Percentiles rank a stretch among this genome's conserved stretches.
phyloP scores from a whole-genome alignment of 2,113 vertebrate species.

The Tonatia bakeri region DNA sequence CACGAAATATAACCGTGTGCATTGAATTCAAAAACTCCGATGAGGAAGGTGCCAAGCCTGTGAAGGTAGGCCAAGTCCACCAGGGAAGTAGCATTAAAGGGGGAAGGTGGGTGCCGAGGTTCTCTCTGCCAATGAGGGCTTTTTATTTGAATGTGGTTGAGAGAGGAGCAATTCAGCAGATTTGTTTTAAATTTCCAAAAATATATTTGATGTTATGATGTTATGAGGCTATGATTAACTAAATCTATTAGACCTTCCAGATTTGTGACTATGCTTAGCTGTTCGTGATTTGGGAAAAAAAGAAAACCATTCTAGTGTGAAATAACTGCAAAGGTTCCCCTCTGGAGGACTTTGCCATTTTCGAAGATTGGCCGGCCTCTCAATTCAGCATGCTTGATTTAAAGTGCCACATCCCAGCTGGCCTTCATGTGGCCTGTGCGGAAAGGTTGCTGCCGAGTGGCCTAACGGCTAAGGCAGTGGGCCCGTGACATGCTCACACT shows the following conservation, averaged over 20 bases:
- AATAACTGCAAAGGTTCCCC: neutral
- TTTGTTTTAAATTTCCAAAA: neutral
- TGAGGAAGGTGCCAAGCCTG: conserved; percentile 89
- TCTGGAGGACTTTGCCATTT: neutral
- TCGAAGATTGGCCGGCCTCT: neutral
- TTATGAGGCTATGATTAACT: neutral
- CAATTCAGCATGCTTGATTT: neutral
- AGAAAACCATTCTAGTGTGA: neutral
- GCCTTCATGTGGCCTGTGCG: neutral
- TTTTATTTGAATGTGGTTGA: neutral
- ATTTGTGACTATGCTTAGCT: neutral
- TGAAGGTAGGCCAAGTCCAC: conserved; percentile 86
- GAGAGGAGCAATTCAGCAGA: neutral
- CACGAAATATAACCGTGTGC: conserved; percentile 94
- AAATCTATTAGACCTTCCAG: neutral
- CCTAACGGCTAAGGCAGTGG: rapidly evolving
- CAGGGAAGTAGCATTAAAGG: rapidly evolving
- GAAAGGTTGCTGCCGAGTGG: rapidly evolving
- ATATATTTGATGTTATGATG: conserved; percentile 1
- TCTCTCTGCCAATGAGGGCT: neutral
- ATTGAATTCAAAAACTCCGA: conserved; percentile 96
- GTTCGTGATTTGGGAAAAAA: neutral
- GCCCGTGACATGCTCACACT: rapidly evolving
- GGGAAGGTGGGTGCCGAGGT: neutral
- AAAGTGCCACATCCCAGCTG: neutral